These are phyloP conservation scores for Achroia grisella DNA, from an alignment of 1,140 invertebrate species.

Conservation along the genomic window DNA sequence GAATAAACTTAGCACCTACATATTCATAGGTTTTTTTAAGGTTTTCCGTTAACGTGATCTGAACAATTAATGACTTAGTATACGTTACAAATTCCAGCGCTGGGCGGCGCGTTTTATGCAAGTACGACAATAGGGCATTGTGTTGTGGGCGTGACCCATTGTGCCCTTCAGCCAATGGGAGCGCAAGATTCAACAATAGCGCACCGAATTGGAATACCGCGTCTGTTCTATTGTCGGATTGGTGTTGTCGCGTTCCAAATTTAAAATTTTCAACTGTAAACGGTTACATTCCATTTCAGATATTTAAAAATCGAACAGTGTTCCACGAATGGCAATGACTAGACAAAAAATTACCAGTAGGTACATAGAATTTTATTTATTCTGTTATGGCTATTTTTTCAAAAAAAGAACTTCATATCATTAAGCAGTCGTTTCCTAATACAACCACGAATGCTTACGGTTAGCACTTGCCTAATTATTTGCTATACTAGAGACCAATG, in stretches of 20 bases:
- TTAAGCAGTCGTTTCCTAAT: too few species aligned
- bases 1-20: too few species aligned
- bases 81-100: background rate
- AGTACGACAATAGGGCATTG: slow-evolving; percentile 60
- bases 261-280: slow-evolving; percentile 28
- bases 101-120: slow-evolving; percentile 36
- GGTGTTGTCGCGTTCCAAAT: slow-evolving; percentile 37
- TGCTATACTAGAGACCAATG: too few species aligned
- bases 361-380: too few species aligned
- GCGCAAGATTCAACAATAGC: slow-evolving; percentile 54
- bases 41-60: too few species aligned
- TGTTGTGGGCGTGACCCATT: slow-evolving; percentile 62
- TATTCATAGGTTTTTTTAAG: too few species aligned
- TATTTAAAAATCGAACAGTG: slow-evolving; percentile 5
- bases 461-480: too few species aligned
- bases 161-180: slow-evolving; percentile 47
- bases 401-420: too few species aligned
- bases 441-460: too few species aligned
- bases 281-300: slow-evolving; percentile 10
- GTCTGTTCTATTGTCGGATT: slow-evolving; percentile 55
- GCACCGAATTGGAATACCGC: slow-evolving; percentile 59
- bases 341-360: too few species aligned
- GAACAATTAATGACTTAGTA: background rate
- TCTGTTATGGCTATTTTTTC: too few species aligned
- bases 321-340: too few species aligned